Base-by-base conservation (phyloP, 2,888 invertebrate genomes). In the Beris morrisii region DNA sequence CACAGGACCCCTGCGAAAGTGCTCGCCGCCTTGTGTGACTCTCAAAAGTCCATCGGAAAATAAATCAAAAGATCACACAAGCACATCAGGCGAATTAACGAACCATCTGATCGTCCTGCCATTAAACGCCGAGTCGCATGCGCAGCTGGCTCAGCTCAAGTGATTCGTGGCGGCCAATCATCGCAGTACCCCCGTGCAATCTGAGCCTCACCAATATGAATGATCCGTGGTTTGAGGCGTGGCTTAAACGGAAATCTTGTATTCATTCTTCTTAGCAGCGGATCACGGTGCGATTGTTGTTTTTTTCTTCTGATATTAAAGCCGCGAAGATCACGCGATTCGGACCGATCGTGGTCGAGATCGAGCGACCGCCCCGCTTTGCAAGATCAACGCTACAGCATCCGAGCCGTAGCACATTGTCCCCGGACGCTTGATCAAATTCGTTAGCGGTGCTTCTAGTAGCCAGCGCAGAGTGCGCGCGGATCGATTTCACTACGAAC, bases 391-490 rank as follows among this genome's bases (percentile, higher is more conserved):
- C 30, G 4, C 9, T 13, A 64, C 15, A 43, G 46, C 55, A 46
- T 63, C 57, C 59, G 56, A 52, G 66, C 31, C 50, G 44, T 67
- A 67, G 69, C 70, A 70, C 74, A 73, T 76, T 78, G 79, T 79
- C 79, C 79, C 79, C 79, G 22, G 22, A 22, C 22, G 22, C 3
- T 79, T 78, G 79, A 75, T 79, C 78, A 77, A 76, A 79, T 78
- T 74, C 75, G 74, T 73, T 73, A 74, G 74, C 72, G 22, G 38
- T 12, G 43, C 55, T 7, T 38, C 9, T 5, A 38, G 32, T 38
- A 38, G 30, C 38, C 55, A 55, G 32, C 43, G 32, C 43, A 5
- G 38, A 43, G 9, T 15, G 22, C 32, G 38, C 32, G 32, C 43
- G 55, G 43, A 12, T 43, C 43, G 43, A 32, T 53, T 53, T 53